Conservation (phyloP, 2,888 invertebrate genomes). For the Hypselothyrea guttata region DNA sequence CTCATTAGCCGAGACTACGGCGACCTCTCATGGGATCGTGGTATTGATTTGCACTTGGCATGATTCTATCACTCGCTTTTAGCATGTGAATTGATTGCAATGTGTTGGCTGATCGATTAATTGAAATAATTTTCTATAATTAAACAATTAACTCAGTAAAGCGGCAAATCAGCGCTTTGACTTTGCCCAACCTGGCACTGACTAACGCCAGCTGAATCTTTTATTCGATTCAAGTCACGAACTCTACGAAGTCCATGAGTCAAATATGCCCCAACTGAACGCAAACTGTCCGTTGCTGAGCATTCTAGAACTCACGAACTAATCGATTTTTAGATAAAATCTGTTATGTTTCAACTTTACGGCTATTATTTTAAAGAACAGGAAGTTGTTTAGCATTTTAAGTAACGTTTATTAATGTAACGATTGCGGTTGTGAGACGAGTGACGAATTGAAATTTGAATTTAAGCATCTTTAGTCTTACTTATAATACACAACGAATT, state of each 20-base stretch:
- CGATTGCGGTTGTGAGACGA: background rate
- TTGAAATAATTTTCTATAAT: conserved; percentile 71
- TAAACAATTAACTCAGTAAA: conserved; percentile 68
- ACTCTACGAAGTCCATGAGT: conserved; percentile 30
- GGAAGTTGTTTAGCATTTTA: no score
- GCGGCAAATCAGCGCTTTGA: conserved; percentile 23
- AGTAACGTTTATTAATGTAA: no score
- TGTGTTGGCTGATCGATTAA: conserved; percentile 26
- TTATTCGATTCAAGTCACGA: conserved; percentile 39
- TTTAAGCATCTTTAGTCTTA: no score
- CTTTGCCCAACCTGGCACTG: conserved; percentile 17
- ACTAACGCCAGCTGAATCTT: conserved; percentile 43
- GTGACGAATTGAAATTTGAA: background rate
- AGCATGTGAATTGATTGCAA: background rate
- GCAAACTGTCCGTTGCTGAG: conserved; percentile 11
- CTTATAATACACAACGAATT: no score
- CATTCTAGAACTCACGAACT: conserved; percentile 8
- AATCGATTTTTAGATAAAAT: background rate
- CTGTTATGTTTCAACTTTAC: background rate
- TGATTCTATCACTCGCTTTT: background rate
- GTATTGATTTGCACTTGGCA: conserved; percentile 22
- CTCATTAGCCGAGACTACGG: conserved; percentile 39
- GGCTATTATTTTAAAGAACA: no score
- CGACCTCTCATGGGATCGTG: conserved; percentile 12
- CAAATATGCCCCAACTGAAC: conserved; percentile 19